Percentiles rank a stretch among this genome's conserved stretches.
Evolutionary conservation across 2,888 invertebrate species (phyloP).

Genomic region (Erynnis tages): DNA sequence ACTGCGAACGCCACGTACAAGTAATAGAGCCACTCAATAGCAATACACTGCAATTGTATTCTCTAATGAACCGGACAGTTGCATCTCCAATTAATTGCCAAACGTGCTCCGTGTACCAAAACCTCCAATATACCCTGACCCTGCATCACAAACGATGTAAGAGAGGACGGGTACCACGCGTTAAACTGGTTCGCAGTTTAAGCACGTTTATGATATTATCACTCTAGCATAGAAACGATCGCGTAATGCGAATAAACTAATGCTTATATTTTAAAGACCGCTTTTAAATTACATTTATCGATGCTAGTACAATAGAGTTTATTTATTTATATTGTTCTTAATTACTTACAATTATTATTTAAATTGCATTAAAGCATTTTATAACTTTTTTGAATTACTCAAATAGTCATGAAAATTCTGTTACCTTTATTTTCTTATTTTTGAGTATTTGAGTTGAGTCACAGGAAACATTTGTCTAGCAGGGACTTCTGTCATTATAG

Average conservation of each 20-base stretch:
- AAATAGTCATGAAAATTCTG: too few species aligned
- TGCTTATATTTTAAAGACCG: not conserved
- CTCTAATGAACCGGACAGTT: conserved; percentile 63
- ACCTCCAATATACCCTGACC: conserved; percentile 47
- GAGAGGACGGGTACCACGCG: not conserved
- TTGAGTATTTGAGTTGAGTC: too few species aligned
- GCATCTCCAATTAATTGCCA: conserved; percentile 66
- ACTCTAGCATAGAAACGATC: conserved; percentile 19
- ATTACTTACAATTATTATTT: too few species aligned
- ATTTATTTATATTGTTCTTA: too few species aligned
- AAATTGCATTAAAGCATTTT: too few species aligned
- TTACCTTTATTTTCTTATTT: too few species aligned
- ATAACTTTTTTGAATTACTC: too few species aligned
- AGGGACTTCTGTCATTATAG: too few species aligned
- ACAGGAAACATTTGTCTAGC: too few species aligned
- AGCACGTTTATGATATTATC: conserved; percentile 21
- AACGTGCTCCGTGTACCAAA: conserved; percentile 62
- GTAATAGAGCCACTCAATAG: conserved; percentile 60
- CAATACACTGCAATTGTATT: conserved; percentile 54
- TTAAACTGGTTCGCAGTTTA: conserved; percentile 6
- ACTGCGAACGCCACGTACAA: conserved; percentile 36
- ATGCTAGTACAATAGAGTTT: not conserved
- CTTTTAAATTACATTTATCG: conserved; percentile 5
- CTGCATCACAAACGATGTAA: not conserved
- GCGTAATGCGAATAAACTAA: conserved; percentile 12